Evolutionary conservation across 2,113 vertebrate species (phyloP).

Genomic region (Ahaetulla prasina): DNA sequence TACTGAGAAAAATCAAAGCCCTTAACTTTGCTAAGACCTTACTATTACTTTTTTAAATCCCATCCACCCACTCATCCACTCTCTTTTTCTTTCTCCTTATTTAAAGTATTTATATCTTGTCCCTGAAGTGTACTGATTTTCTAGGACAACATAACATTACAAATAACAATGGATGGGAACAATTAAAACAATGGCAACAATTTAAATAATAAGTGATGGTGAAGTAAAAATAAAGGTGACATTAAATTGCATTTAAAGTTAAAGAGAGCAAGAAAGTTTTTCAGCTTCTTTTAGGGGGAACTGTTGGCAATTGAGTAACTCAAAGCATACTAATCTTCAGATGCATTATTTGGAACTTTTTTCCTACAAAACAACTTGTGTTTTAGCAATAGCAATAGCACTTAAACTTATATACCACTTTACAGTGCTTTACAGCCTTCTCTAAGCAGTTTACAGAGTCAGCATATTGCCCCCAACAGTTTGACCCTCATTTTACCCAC

Average conservation of each 20-base stretch:
- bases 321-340: background rate
- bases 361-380: background rate
- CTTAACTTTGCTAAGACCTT: background rate
- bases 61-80: background rate
- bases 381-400: no score
- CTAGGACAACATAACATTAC: background rate
- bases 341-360: background rate
- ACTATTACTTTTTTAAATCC: background rate
- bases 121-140: background rate
- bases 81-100: background rate
- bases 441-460: no score
- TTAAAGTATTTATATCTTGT: background rate
- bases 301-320: background rate
- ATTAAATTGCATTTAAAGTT: background rate
- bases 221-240: background rate
- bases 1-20: background rate
- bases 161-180: background rate
- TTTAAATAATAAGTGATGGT: background rate
- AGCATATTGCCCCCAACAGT: no score
- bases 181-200: background rate
- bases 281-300: background rate
- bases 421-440: background rate
- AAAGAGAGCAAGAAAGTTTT: background rate
- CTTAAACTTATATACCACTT: no score
- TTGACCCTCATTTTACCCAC: no score